Percentiles rank a stretch among this genome's conserved stretches.
Evolutionary conservation across 2,888 invertebrate genomes (phyloP).

Genomic region (Orthosia gothica): DNA sequence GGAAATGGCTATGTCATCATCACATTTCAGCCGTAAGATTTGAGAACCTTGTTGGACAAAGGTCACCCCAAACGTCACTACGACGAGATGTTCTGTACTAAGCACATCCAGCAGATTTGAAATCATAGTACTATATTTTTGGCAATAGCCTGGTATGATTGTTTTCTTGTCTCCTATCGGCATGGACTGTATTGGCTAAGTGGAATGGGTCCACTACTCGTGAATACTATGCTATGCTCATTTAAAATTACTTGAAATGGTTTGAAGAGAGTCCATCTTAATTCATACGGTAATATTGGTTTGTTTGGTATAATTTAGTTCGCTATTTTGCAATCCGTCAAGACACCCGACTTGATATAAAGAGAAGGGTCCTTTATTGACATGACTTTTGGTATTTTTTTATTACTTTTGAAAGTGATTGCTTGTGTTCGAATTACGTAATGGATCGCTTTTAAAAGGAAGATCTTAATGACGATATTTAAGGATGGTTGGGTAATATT

Average conservation of each 20-base stretch:
- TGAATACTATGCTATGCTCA: too few relatives aligned
- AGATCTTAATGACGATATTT: conserved; percentile 78
- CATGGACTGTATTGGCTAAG: too few relatives aligned
- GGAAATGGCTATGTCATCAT: neutral
- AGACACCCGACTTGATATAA: conserved; percentile 49
- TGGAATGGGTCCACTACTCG: too few relatives aligned
- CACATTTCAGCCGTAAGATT: neutral
- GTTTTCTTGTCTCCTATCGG: too few relatives aligned
- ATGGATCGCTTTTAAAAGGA: conserved; percentile 77
- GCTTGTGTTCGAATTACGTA: conserved; percentile 78
- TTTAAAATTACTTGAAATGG: too few relatives aligned
- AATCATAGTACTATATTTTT: too few relatives aligned
- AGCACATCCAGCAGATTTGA: too few relatives aligned
- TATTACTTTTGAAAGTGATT: conserved; percentile 88
- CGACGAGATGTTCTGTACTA: too few relatives aligned
- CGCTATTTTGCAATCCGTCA: conserved; percentile 26
- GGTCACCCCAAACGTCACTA: too few relatives aligned
- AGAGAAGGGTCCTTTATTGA: conserved; percentile 76
- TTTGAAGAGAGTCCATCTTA: too few relatives aligned
- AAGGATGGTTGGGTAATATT: conserved; percentile 62
- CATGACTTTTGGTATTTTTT: conserved; percentile 75
- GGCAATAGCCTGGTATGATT: too few relatives aligned
- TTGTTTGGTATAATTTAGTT: neutral
- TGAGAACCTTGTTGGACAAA: neutral
- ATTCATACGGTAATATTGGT: too few relatives aligned